A percentile compares a stretch with the other conserved stretches of the same genome.
Conservation (phyloP, 2,888 invertebrate genomes). For the Branchinecta sandiegonensis region DNA sequence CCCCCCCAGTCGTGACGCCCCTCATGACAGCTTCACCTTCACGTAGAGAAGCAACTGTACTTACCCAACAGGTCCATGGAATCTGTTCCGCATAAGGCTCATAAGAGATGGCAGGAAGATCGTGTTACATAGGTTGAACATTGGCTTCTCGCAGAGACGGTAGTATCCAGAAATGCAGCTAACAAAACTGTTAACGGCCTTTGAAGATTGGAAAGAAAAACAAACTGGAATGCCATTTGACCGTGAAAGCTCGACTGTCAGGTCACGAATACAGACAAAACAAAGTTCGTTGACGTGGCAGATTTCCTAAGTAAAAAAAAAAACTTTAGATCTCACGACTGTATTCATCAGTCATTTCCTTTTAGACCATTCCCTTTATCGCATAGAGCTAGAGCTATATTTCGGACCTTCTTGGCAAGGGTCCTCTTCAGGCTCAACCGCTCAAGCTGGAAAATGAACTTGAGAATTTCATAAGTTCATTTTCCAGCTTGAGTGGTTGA, state of each 20-base stretch:
- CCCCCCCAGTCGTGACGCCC: no score
- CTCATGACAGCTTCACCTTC: no score
- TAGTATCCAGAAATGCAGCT: conserved; percentile 74
- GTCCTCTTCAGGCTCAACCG: no score
- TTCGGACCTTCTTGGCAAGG: no score
- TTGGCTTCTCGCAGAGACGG: conserved; percentile 72
- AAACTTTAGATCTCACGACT: not conserved
- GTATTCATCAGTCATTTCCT: not conserved
- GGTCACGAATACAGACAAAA: conserved; percentile 57
- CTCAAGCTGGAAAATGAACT: no score
- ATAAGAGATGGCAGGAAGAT: conserved; percentile 27
- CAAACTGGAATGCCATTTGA: conserved; percentile 61
- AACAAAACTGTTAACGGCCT: conserved; percentile 58
- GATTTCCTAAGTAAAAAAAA: conserved; percentile 33
- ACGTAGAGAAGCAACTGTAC: not conserved
- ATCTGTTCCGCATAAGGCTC: conserved; percentile 48
- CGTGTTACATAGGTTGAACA: conserved; percentile 58
- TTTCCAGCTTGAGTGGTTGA: no score
- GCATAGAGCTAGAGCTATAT: no score
- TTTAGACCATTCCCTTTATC: no score
- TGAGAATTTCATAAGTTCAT: no score
- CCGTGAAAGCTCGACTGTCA: conserved; percentile 57
- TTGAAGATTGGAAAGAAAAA: conserved; percentile 51
- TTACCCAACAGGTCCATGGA: conserved; percentile 43
- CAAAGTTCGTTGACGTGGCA: conserved; percentile 70